Evolutionary conservation across 2,113 vertebrate species (phyloP).

Genomic region (Eonycteris spelaea): DNA sequence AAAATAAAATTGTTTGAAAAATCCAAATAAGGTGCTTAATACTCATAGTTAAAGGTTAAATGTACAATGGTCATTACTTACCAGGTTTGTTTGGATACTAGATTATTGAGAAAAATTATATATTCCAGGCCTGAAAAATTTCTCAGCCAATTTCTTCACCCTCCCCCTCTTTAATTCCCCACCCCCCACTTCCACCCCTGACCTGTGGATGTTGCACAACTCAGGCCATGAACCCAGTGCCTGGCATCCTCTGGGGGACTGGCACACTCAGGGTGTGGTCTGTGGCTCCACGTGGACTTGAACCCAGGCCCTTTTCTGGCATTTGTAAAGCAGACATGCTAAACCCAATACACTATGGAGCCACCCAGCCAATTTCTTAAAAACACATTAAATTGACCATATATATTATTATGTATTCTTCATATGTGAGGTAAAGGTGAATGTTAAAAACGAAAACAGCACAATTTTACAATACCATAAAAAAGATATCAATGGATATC

Average conservation of each 20-base stretch:
- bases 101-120: conserved; percentile 90
- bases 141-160: conserved; percentile 76
- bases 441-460: background rate
- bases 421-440: conserved; percentile 84
- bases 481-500: background rate
- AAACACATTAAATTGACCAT: conserved; percentile 89
- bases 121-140: conserved; percentile 88
- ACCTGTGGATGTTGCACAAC: no score
- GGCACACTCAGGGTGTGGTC: no score
- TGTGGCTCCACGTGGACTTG: no score
- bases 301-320: no score
- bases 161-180: no score
- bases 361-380: conserved; percentile 86
- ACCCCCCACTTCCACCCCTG: no score
- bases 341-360: no score
- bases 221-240: no score
- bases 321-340: no score
- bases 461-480: background rate
- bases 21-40: background rate
- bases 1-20: background rate
- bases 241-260: no score
- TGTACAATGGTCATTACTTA: conserved; percentile 64
- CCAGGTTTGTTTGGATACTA: conserved; percentile 91
- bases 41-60: background rate
- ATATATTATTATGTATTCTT: conserved; percentile 91